phyloP scores from a whole-genome alignment of 2,113 vertebrate species.

The Sander vitreus region DNA sequence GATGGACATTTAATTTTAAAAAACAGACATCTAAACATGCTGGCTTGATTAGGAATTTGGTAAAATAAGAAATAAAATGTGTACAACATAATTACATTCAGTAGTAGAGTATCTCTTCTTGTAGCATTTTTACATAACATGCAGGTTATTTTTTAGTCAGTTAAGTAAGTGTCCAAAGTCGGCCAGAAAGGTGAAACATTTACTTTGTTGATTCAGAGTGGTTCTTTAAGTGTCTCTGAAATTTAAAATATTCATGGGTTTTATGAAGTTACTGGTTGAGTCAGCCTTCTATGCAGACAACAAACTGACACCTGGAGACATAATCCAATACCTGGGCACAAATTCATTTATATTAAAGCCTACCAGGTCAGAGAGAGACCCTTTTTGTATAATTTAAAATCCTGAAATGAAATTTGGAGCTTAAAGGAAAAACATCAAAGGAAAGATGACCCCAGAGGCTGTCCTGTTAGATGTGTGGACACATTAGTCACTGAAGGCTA shows the following conservation, averaged over 20 bases:
- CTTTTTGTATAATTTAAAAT: conserved; percentile 36
- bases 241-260: conserved; percentile 42
- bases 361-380: conserved; percentile 21
- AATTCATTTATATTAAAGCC: conserved; percentile 28
- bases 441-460: conserved; percentile 36
- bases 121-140: not conserved
- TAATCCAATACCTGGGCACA: conserved; percentile 37
- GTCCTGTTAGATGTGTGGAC: conserved; percentile 30
- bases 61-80: not conserved
- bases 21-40: not conserved
- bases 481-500: conserved; percentile 20
- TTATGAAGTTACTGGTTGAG: conserved; percentile 25
- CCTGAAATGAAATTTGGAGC: conserved; percentile 38
- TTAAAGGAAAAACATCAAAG: conserved; percentile 59
- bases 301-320: conserved; percentile 16
- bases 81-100: not conserved
- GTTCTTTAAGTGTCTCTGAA: not conserved
- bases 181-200: not conserved
- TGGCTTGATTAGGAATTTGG: not conserved
- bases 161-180: not conserved
- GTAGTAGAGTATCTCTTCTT: not conserved
- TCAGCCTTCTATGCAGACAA: not conserved
- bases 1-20: not conserved
- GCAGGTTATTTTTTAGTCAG: not conserved
- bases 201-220: conserved; percentile 1